Evolutionary conservation across 2,888 invertebrate genomes (phyloP), one percentile per base, ranked within the genome.

Genomic region (Ditylenchus weischeri): DNA sequence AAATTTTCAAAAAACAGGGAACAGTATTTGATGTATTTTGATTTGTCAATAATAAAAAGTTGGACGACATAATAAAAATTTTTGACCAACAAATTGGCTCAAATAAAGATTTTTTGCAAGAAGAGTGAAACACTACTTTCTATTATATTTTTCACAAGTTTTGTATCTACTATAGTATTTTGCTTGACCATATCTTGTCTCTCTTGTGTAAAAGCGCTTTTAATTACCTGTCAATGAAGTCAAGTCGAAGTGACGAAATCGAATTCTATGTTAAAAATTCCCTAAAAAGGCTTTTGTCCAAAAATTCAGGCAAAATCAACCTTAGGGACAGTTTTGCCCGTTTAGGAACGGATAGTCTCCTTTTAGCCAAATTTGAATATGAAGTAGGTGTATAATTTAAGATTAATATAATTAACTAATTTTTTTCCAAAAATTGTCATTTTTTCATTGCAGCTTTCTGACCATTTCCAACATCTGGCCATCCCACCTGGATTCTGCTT

Each of bases 401-500:
- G 2, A 3, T 50, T 5, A 50, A 50, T n/a, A 50, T 50, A 54
- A 2, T 15, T 54, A 6, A 2, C 29, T 29, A 29, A 15, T 23
- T 54, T 54, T 23, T 8, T 10, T 21, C 7, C 21, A n/a, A n/a
- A n/a, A n/a, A n/a, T n/a, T n/a, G n/a, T n/a, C n/a, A 19, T 19
- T 19, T 54, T 59, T 29, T 29, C 29, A 59, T 59, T 59, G 7
- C 59, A 59, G 59, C 35, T 59, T 3, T 21, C 36, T 10, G 1
- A 59, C 7, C 59, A 35, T 21, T 59, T 59, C 10, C 19, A 23
- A 54, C 57, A 54, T 8, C 29, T 36, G 0, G 11, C 35, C 43
- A 59, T 59, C 35, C 35, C 59, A 29, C 59, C 59, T 5, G 59
- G 59, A 5, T 59, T 59, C 21, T 59, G 59, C 35, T 36, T 36